Conservation (phyloP, 2,888 invertebrate species). For the Eupithecia dodoneata region DNA sequence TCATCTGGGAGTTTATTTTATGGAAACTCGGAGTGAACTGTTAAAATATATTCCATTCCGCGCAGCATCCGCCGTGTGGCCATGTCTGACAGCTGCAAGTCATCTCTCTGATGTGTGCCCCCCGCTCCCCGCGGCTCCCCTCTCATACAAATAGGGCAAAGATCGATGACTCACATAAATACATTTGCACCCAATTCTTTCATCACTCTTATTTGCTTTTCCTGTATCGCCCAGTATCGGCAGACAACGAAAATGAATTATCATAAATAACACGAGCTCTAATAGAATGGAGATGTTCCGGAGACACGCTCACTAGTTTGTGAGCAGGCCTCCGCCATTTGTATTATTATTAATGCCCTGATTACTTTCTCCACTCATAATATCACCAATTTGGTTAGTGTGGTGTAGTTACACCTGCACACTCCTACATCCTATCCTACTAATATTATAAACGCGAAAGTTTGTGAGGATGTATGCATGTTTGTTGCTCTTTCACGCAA, state of each 20-base stretch:
- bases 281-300: not conserved
- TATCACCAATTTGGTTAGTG: not conserved
- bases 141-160: constrained; percentile 5
- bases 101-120: not conserved
- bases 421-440: too few relatives aligned
- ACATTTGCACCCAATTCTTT: constrained; percentile 9
- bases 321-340: not conserved
- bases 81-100: not conserved
- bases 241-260: not conserved
- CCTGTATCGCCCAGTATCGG: not conserved
- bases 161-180: constrained; percentile 2
- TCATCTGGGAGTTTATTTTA: not conserved
- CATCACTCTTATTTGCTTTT: constrained; percentile 3
- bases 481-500: too few relatives aligned
- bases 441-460: too few relatives aligned
- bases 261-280: not conserved
- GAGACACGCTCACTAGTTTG: not conserved
- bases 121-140: not conserved
- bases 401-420: not conserved
- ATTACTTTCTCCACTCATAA: not conserved
- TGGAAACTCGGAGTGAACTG: not conserved
- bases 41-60: not conserved
- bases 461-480: too few relatives aligned
- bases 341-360: not conserved
- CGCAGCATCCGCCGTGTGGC: not conserved